A percentile compares a stretch with the other conserved stretches of the same genome.
phyloP scores from a whole-genome alignment of 2,888 invertebrate species.

The Dolomedes plantarius region DNA sequence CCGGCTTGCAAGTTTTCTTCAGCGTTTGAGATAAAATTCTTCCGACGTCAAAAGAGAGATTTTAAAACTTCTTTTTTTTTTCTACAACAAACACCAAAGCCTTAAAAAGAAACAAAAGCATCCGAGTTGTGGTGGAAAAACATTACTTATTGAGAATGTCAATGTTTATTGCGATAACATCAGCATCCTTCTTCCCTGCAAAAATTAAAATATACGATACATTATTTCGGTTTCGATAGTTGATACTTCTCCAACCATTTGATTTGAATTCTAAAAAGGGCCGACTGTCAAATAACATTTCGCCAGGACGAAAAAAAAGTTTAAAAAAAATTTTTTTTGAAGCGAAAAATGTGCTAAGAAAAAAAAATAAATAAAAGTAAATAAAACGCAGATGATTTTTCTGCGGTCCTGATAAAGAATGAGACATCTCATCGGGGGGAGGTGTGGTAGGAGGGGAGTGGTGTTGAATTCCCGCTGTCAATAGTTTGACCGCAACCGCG shows the following conservation, averaged over 20 bases:
- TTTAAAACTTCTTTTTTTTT: too few relatives aligned
- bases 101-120: too few relatives aligned
- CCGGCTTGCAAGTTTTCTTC: too few relatives aligned
- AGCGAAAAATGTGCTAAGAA: too few relatives aligned
- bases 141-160: not conserved
- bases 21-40: too few relatives aligned
- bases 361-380: too few relatives aligned
- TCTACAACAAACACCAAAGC: too few relatives aligned
- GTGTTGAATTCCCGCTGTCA: conserved; percentile 26
- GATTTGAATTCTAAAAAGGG: conserved; percentile 12
- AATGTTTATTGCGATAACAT: not conserved
- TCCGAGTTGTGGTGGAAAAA: too few relatives aligned
- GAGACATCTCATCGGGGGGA: not conserved
- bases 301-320: conserved; percentile 13
- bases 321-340: not conserved
- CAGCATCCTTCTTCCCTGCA: not conserved
- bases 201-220: conserved; percentile 32
- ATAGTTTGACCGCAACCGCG: conserved; percentile 38
- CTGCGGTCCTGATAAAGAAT: conserved; percentile 27
- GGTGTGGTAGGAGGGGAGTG: too few relatives aligned
- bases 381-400: not conserved
- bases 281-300: conserved; percentile 1
- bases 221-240: conserved; percentile 27
- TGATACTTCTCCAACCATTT: conserved; percentile 22
- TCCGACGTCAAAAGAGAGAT: too few relatives aligned